Conservation (phyloP, 2,113 vertebrate genomes). For the Dunckerocampus dactyliophorus region DNA sequence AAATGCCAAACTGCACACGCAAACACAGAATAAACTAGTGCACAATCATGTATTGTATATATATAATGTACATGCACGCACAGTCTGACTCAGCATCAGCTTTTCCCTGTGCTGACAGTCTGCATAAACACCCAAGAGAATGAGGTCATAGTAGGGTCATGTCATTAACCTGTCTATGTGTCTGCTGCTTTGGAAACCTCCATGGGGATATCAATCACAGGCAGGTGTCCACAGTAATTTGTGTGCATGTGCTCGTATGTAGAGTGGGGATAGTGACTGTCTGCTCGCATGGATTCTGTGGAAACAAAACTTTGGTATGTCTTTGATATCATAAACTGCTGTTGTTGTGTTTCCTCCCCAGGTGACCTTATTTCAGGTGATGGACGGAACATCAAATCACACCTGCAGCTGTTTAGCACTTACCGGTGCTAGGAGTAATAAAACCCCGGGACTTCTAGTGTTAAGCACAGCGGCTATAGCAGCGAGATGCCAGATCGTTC, state of each 20-base stretch:
- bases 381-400: too few species aligned
- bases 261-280: not conserved
- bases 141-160: conserved; percentile 23
- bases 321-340: too few species aligned
- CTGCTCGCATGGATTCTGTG: not conserved
- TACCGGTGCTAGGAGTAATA: too few species aligned
- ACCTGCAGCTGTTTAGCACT: too few species aligned
- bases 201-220: conserved; percentile 33
- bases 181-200: conserved; percentile 30
- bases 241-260: conserved; percentile 5
- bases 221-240: conserved; percentile 9
- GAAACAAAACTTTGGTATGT: too few species aligned
- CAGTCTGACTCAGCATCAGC: conserved; percentile 33
- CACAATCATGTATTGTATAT: not conserved
- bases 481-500: too few species aligned
- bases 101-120: conserved; percentile 27
- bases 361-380: too few species aligned
- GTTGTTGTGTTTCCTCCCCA: too few species aligned
- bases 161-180: conserved; percentile 40
- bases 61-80: not conserved
- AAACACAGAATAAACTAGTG: not conserved
- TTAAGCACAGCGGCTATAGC: too few species aligned
- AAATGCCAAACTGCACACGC: not conserved
- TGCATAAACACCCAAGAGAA: conserved; percentile 14
- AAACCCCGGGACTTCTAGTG: too few species aligned